Evolutionary conservation across 2,113 vertebrate species (phyloP).

Genomic region (Numenius arquata): DNA sequence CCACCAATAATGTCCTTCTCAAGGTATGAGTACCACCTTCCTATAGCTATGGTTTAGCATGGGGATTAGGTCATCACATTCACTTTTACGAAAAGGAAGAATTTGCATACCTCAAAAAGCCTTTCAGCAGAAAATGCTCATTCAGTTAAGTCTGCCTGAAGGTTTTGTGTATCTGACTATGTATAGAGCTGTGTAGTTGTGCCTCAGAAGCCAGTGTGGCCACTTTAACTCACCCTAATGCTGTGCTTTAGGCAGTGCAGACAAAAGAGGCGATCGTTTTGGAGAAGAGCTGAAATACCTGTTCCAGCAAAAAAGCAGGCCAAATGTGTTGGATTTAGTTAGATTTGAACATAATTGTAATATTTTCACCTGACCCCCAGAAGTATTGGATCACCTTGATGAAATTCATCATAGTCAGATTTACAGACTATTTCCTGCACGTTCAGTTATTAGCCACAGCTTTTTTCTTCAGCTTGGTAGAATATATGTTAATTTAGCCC

Average conservation of each 20-base stretch:
- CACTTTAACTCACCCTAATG: not conserved
- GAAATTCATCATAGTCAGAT: conserved; percentile 65
- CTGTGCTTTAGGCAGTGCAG: not conserved
- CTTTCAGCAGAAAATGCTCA: not conserved
- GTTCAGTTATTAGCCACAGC: conserved; percentile 67
- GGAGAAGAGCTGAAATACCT: conserved; percentile 35
- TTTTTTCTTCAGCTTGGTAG: conserved; percentile 66
- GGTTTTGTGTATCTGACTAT: not conserved
- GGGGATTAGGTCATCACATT: not conserved
- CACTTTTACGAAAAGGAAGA: not conserved
- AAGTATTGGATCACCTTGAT: conserved; percentile 50
- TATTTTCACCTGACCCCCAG: conserved; percentile 30
- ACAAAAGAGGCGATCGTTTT: not conserved
- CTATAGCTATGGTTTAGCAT: not conserved
- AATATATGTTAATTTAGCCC: conserved; percentile 76
- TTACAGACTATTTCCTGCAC: conserved; percentile 63
- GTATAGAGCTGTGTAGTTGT: not conserved
- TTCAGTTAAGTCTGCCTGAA: not conserved
- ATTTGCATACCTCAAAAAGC: not conserved
- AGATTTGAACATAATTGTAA: conserved; percentile 15
- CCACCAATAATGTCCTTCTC: not conserved
- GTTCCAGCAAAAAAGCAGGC: not conserved
- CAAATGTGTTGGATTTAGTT: not conserved
- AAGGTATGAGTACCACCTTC: not conserved
- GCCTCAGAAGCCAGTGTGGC: not conserved